Percentiles rank a stretch among this genome's conserved stretches.
Conservation (phyloP, 1,140 invertebrate genomes). For the Lepidurus arcticus region DNA sequence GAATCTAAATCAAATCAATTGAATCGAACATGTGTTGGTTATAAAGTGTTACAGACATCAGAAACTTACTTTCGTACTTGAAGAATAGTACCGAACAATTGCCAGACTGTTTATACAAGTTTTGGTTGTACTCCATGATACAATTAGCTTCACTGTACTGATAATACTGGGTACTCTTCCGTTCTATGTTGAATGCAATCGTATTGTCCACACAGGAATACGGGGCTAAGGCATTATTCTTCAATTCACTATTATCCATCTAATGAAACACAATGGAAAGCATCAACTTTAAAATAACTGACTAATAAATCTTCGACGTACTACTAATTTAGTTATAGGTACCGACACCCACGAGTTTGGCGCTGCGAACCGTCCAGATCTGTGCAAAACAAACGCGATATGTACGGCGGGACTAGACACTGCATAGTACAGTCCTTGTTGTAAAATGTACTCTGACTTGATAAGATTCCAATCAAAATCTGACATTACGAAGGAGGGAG, state of each 20-base stretch:
- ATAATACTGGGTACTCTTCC: background rate
- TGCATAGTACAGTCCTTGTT: conserved; percentile 24
- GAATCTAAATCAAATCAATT: too few species aligned
- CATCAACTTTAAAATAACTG: background rate
- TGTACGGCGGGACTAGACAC: conserved; percentile 26
- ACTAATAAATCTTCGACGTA: background rate
- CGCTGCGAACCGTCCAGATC: conserved; percentile 11
- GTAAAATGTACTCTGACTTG: background rate
- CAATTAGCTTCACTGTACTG: background rate
- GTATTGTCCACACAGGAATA: background rate
- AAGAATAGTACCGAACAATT: too few species aligned
- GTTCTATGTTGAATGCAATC: background rate
- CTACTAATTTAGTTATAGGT: background rate
- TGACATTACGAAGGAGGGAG: background rate
- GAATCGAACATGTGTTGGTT: too few species aligned
- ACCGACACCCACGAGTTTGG: background rate
- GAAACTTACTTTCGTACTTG: too few species aligned
- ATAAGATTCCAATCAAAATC: conserved; percentile 30
- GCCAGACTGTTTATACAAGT: too few species aligned
- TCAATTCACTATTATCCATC: background rate
- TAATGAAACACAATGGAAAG: background rate
- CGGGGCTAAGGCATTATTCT: background rate
- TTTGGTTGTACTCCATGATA: background rate
- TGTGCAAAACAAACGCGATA: conserved; percentile 3
- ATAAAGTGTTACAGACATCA: too few species aligned